Conservation (phyloP, 2,888 invertebrate genomes). For the Amphipoea lucens region DNA sequence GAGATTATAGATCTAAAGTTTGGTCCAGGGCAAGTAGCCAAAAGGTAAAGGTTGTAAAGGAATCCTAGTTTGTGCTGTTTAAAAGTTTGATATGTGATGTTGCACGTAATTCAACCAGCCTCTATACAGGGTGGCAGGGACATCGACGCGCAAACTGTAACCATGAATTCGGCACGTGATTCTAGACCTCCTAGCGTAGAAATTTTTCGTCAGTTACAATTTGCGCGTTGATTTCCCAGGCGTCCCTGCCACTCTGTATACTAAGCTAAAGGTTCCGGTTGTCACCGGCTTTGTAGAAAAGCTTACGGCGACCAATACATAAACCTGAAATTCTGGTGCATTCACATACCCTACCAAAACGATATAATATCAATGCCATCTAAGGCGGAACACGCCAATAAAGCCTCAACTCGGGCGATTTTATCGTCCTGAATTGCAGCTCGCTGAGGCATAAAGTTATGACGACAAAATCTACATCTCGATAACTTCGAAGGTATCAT, state of each 20-base stretch:
- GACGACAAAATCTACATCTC: constrained; percentile 17
- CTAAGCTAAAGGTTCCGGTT: background rate
- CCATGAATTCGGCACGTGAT: background rate
- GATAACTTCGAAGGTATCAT: background rate
- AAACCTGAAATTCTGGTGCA: constrained; percentile 10
- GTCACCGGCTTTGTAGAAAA: background rate
- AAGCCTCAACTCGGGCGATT: constrained; percentile 22
- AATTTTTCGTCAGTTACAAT: background rate
- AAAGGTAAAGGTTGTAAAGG: background rate
- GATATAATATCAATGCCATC: constrained; percentile 21
- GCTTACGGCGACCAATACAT: background rate
- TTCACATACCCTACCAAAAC: constrained; percentile 6
- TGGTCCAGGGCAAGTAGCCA: background rate
- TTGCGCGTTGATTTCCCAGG: background rate
- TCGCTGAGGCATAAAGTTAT: constrained; percentile 33
- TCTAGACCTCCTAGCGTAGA: background rate
- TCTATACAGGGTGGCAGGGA: background rate
- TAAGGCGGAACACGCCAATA: constrained; percentile 28
- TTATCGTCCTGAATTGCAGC: constrained; percentile 41
- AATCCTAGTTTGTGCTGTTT: background rate
- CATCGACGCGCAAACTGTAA: background rate
- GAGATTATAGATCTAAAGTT: background rate
- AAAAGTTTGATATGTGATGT: background rate
- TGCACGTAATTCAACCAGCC: background rate
- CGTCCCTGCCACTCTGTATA: background rate